Evolutionary conservation across 2,888 invertebrate species (phyloP).

Genomic region (Coelogynopora nodosa): DNA sequence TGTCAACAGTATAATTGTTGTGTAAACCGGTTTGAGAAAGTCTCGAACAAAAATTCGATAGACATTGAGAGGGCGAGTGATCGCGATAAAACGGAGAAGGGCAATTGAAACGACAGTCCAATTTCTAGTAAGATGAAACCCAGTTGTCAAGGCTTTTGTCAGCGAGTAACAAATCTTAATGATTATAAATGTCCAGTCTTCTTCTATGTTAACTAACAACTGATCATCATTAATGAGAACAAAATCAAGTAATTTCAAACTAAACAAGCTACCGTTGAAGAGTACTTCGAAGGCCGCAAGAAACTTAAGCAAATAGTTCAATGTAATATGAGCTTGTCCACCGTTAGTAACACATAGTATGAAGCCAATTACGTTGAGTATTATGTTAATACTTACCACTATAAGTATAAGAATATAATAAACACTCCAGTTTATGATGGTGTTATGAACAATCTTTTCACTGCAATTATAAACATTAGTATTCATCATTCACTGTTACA

Average conservation of each 20-base stretch:
- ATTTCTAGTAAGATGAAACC: slow-evolving; percentile 23
- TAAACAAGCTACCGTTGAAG: neutral
- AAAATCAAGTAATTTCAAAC: neutral
- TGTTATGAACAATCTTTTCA: neutral
- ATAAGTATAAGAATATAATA: neutral
- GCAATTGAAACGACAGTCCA: slow-evolving; percentile 10
- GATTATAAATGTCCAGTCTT: neutral
- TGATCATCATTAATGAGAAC: neutral
- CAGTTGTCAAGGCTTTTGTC: neutral
- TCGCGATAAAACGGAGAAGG: neutral
- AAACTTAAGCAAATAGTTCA: neutral
- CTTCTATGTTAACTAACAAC: neutral
- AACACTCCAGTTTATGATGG: neutral
- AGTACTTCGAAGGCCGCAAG: neutral
- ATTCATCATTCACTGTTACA: neutral
- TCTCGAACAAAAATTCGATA: neutral
- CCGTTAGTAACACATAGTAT: neutral
- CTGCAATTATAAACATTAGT: neutral
- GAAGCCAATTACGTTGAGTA: neutral
- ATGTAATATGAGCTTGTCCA: neutral
- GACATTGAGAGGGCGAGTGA: neutral
- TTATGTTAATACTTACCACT: neutral
- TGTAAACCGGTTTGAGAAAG: neutral
- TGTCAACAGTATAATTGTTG: neutral
- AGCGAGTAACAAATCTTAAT: neutral